A percentile compares a stretch with the other conserved stretches of the same genome.
These are phyloP conservation scores for Acanthopleura granulata DNA, from an alignment of 2,888 invertebrate genomes.

Conservation along the genomic window DNA sequence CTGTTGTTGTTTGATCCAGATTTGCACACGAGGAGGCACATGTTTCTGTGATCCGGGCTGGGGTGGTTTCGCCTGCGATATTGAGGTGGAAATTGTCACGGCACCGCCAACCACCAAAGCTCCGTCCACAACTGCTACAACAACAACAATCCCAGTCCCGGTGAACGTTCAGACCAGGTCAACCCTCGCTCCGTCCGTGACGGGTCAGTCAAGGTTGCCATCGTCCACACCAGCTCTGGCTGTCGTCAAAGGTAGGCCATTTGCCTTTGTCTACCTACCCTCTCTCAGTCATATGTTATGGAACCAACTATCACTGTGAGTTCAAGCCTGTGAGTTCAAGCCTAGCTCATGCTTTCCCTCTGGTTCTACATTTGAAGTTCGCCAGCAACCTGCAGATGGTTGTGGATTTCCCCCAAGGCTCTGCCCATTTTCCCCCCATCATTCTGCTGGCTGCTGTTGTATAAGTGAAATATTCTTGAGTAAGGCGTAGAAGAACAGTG, in stretches of 20 bases:
- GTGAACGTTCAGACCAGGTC: not conserved
- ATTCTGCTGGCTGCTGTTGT: too few relatives aligned
- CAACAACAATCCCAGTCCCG: constrained; percentile 19
- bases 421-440: too few relatives aligned
- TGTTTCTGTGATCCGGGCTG: constrained; percentile 89
- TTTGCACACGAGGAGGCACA: constrained; percentile 91
- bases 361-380: too few relatives aligned
- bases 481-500: too few relatives aligned
- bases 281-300: too few relatives aligned
- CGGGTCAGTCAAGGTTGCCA: not conserved
- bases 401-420: too few relatives aligned
- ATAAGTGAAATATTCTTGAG: too few relatives aligned
- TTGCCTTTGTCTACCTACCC: too few relatives aligned
- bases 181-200: constrained; percentile 1
- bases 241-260: constrained; percentile 46
- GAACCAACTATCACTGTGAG: too few relatives aligned
- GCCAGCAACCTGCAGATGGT: too few relatives aligned
- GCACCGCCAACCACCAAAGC: constrained; percentile 30
- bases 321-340: too few relatives aligned
- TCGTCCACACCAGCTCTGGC: constrained; percentile 39
- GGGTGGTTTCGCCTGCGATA: constrained; percentile 66
- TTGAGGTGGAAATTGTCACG: constrained; percentile 41
- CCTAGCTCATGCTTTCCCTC: too few relatives aligned
- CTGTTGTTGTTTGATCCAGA: constrained; percentile 73
- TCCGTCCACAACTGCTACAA: constrained; percentile 26